phyloP scores from a whole-genome alignment of 2,888 invertebrate genomes.

The Prostheceraeus crozeri region DNA sequence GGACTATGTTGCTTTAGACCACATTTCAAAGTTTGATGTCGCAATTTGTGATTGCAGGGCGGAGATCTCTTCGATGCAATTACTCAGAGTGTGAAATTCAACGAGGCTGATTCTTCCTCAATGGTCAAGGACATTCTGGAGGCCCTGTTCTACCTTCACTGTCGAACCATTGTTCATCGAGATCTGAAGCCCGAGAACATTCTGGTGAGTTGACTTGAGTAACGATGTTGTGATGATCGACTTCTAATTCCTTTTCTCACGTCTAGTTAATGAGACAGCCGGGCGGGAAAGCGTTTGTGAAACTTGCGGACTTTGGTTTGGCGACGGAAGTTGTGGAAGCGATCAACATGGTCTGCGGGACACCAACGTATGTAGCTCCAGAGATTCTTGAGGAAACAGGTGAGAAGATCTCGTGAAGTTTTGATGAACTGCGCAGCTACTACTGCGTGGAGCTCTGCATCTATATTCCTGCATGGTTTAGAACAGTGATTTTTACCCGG shows the following conservation, averaged over 20 bases:
- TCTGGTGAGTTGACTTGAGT: conserved; percentile 46
- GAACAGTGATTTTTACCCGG: too few species aligned
- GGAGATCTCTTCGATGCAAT: conserved; percentile 60
- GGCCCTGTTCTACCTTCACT: conserved; percentile 59
- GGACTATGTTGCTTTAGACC: not conserved
- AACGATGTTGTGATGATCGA: too few species aligned
- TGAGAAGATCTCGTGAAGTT: conserved; percentile 42
- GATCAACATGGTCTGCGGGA: conserved; percentile 59
- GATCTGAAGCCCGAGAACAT: conserved; percentile 59
- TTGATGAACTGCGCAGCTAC: too few species aligned
- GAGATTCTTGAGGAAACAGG: conserved; percentile 59
- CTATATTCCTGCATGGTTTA: too few species aligned
- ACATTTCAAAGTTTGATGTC: not conserved
- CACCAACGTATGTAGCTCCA: conserved; percentile 60
- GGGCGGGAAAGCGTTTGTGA: conserved; percentile 53
- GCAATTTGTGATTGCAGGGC: conserved; percentile 53
- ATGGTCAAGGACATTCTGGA: conserved; percentile 57
- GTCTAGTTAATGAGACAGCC: conserved; percentile 45
- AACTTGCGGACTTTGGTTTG: conserved; percentile 60
- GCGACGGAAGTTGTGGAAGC: conserved; percentile 59
- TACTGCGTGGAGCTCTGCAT: too few species aligned
- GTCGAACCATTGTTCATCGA: conserved; percentile 58
- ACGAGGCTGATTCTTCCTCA: conserved; percentile 54
- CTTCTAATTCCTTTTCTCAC: too few species aligned
- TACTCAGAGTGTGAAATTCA: conserved; percentile 57